Percentiles rank a stretch among this genome's conserved stretches.
Evolutionary conservation across 2,113 vertebrate species (phyloP).

Genomic region (Percopsis transmontana): DNA sequence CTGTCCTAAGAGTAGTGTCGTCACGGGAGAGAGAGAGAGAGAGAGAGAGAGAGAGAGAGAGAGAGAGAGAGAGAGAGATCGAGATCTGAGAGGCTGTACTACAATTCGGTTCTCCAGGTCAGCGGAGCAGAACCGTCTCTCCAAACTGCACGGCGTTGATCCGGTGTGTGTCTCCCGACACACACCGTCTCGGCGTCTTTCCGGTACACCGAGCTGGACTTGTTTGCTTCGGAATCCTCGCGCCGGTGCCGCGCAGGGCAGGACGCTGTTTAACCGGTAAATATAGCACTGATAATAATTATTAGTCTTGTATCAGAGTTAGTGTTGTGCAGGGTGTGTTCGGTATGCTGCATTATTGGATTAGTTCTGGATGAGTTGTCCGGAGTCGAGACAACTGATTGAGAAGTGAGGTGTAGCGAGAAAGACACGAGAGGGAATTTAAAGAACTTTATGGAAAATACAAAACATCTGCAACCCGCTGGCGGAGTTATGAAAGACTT

Average conservation of each 20-base stretch:
- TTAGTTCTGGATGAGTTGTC: no score
- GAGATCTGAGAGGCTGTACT: slow-evolving; percentile 53
- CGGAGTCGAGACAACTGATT: no score
- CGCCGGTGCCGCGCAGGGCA: slow-evolving; percentile 28
- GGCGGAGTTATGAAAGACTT: no score
- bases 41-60: slow-evolving; percentile 27
- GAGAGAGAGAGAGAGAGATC: slow-evolving; percentile 38
- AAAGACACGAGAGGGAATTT: no score
- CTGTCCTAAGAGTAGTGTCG: no score
- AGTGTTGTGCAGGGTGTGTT: slow-evolving; percentile 44
- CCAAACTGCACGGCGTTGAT: no score
- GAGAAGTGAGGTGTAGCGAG: no score
- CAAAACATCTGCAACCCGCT: no score
- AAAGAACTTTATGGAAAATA: no score
- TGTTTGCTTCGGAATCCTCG: slow-evolving; percentile 39
- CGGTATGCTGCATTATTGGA: neutral
- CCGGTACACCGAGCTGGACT: slow-evolving; percentile 39
- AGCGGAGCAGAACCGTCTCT: no score
- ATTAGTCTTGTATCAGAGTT: slow-evolving; percentile 30
- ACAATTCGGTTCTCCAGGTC: slow-evolving; percentile 4
- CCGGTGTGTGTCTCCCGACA: no score
- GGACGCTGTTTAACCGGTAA: slow-evolving; percentile 55
- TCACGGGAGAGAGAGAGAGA: slow-evolving; percentile 21
- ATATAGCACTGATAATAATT: slow-evolving; percentile 53
- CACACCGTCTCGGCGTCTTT: no score